Evolutionary conservation across 2,888 invertebrate genomes (phyloP).

Genomic region (Ophioninae sp.): DNA sequence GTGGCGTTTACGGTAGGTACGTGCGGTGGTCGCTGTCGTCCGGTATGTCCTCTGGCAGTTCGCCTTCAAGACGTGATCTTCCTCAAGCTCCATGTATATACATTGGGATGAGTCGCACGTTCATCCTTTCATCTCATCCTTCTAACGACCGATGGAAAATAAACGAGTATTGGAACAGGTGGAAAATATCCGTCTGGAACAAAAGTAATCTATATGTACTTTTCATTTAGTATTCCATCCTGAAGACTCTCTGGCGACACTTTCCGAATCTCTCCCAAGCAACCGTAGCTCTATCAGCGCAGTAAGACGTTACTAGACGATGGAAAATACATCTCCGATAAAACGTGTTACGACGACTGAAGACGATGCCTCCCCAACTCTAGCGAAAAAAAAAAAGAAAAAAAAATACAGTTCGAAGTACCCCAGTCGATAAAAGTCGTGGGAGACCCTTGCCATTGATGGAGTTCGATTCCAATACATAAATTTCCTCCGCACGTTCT

Average conservation of each 20-base stretch:
- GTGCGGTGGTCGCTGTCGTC: conserved; percentile 63
- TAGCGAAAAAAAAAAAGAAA: neutral
- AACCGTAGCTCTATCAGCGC: conserved; percentile 11
- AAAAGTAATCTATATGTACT: conserved; percentile 37
- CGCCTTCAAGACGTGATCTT: conserved; percentile 49
- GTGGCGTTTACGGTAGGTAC: conserved; percentile 72
- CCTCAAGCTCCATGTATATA: conserved; percentile 28
- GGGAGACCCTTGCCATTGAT: conserved; percentile 6
- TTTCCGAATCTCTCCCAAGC: conserved; percentile 44
- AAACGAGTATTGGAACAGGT: conserved; percentile 64
- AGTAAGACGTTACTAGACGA: conserved; percentile 22
- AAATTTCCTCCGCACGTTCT: conserved; percentile 1
- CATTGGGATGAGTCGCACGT: conserved; percentile 41
- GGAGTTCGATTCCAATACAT: conserved; percentile 29
- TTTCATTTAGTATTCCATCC: conserved; percentile 56
- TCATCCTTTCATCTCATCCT: conserved; percentile 55
- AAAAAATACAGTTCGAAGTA: neutral
- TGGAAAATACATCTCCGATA: conserved; percentile 9
- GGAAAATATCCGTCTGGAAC: conserved; percentile 57
- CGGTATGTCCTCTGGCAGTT: conserved; percentile 44
- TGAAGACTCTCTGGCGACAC: conserved; percentile 40
- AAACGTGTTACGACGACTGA: conserved; percentile 26
- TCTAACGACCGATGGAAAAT: conserved; percentile 62
- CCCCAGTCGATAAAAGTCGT: conserved; percentile 7
- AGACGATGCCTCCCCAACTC: neutral